Evolutionary conservation across 2,888 invertebrate genomes (phyloP).

Genomic region (Lissocephala sabroskyi): DNA sequence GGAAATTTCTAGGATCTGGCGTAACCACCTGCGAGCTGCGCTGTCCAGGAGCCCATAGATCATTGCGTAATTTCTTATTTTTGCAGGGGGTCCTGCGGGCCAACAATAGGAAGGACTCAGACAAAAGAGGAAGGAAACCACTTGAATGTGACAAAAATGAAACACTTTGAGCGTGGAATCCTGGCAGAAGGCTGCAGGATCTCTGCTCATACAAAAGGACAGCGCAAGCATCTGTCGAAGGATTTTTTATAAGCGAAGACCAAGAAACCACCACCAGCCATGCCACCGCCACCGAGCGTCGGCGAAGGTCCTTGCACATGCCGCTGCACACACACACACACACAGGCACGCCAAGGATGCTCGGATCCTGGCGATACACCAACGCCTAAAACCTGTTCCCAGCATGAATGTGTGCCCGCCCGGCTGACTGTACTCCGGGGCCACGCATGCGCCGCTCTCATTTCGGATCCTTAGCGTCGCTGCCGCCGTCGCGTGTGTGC

Average conservation of each 20-base stretch:
- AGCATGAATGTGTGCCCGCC: too few relatives aligned
- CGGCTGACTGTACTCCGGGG: too few relatives aligned
- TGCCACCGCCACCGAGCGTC: not conserved
- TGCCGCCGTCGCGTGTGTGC: too few relatives aligned
- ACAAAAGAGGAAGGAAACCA: not conserved
- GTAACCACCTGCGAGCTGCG: too few relatives aligned
- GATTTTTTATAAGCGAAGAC: constrained; percentile 2
- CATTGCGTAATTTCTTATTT: constrained; percentile 4
- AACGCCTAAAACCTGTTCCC: too few relatives aligned
- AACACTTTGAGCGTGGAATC: not conserved
- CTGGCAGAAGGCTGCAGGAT: not conserved
- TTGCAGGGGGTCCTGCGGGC: too few relatives aligned
- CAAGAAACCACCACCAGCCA: not conserved
- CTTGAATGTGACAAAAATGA: constrained; percentile 1
- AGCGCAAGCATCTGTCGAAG: constrained; percentile 10
- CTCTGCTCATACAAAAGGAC: not conserved
- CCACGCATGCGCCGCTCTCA: too few relatives aligned
- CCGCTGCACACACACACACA: too few relatives aligned
- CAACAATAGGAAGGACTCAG: not conserved
- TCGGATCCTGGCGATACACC: too few relatives aligned
- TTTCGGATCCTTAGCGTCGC: too few relatives aligned
- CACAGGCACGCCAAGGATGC: too few relatives aligned
- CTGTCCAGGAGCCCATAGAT: not conserved
- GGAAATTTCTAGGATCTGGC: not conserved
- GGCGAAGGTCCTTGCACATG: too few relatives aligned